These are phyloP conservation scores for Mobula birostris DNA, from an alignment of 2,113 vertebrate species.

Conservation along the genomic window DNA sequence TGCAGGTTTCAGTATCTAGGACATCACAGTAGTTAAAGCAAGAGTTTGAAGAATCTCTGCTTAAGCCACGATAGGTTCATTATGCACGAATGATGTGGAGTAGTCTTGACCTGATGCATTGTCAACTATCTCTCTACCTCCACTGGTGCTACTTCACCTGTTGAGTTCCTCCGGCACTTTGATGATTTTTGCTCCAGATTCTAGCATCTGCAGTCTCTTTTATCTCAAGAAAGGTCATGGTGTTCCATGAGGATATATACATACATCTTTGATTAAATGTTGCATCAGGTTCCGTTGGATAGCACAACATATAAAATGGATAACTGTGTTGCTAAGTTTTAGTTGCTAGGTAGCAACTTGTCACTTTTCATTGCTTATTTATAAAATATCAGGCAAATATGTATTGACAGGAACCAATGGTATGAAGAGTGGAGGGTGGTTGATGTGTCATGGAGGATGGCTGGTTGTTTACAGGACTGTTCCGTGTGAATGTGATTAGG, in stretches of 20 bases:
- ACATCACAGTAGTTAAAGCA: not conserved
- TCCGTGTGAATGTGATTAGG: not conserved
- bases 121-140: too few relatives aligned
- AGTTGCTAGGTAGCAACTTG: not conserved
- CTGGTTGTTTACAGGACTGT: not conserved
- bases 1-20: not conserved
- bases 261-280: not conserved
- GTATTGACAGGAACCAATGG: not conserved
- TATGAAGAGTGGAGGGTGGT: too few relatives aligned
- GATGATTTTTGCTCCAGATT: too few relatives aligned
- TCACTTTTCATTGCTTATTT: not conserved
- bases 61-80: not conserved
- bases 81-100: not conserved
- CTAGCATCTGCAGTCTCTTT: too few relatives aligned
- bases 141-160: too few relatives aligned
- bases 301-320: not conserved
- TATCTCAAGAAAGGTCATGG: too few relatives aligned
- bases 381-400: not conserved
- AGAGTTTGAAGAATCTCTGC: not conserved
- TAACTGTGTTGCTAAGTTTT: not conserved
- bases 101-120: not conserved
- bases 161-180: too few relatives aligned
- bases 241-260: not conserved
- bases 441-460: too few relatives aligned
- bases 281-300: too few relatives aligned